phyloP scores from a whole-genome alignment of 2,888 invertebrate species.

The Platycnemis pennipes region DNA sequence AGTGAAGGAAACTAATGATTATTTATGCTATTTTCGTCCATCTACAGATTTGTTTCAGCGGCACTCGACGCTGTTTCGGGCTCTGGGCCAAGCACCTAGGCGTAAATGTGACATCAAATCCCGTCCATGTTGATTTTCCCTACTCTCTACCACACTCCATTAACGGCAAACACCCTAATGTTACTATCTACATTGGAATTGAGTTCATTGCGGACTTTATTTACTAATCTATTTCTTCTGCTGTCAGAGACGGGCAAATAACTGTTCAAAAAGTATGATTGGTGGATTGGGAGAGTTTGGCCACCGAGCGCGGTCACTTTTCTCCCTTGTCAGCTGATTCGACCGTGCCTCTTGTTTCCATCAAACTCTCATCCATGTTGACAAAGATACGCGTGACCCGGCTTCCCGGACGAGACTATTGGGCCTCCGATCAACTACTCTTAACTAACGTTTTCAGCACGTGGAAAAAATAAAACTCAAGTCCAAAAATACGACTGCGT shows the following conservation, averaged over 20 bases:
- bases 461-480: neutral
- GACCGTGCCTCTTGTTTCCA: neutral
- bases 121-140: neutral
- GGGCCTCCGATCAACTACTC: neutral
- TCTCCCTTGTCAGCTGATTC: neutral
- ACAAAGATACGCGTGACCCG: slow-evolving; percentile 4
- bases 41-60: too few relatives aligned
- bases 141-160: neutral
- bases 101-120: slow-evolving; percentile 8
- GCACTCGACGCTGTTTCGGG: neutral
- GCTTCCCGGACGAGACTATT: neutral
- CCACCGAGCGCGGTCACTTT: neutral
- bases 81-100: neutral
- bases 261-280: neutral
- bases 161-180: neutral
- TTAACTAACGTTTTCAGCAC: slow-evolving; percentile 10
- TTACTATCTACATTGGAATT: neutral
- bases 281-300: neutral
- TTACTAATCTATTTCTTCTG: neutral
- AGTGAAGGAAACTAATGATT: too few relatives aligned
- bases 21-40: too few relatives aligned
- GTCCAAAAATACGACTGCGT: neutral
- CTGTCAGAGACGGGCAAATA: neutral
- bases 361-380: neutral
- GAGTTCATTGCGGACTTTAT: neutral